Evolutionary conservation across 2,113 vertebrate species (phyloP).

Genomic region (Gymnorhina tibicen): DNA sequence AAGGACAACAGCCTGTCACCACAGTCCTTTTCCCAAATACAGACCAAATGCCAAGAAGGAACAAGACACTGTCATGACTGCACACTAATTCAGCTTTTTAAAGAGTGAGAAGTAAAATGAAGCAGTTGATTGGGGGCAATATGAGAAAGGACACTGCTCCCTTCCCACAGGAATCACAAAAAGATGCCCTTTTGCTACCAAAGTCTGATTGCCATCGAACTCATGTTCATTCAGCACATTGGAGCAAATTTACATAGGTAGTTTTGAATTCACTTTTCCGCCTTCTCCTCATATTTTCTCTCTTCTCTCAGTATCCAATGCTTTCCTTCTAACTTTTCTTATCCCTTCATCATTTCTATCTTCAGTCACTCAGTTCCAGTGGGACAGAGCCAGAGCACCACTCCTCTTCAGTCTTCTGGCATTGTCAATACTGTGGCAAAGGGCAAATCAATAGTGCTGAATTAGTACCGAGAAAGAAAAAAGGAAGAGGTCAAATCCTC

Average conservation of each 20-base stretch:
- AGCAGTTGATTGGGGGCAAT: not conserved
- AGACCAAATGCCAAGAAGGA: not conserved
- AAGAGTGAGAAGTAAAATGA: not conserved
- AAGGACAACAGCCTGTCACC: not conserved
- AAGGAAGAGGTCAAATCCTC: not conserved
- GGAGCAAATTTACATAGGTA: not conserved
- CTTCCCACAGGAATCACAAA: not conserved
- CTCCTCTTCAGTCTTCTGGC: not conserved
- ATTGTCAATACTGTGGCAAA: slow-evolving; percentile 2
- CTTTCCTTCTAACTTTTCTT: not conserved
- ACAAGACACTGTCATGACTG: not conserved
- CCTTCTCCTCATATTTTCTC: not conserved
- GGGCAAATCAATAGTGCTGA: slow-evolving; percentile 5
- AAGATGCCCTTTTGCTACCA: not conserved
- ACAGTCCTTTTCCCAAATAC: not conserved
- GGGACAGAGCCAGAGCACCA: not conserved
- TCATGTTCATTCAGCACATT: not conserved
- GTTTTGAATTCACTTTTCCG: not conserved
- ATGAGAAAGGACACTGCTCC: not conserved
- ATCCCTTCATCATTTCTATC: not conserved
- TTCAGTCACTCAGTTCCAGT: not conserved
- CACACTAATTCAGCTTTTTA: not conserved
- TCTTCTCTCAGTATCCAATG: not conserved
- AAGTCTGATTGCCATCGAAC: not conserved
- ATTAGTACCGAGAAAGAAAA: not conserved